phyloP scores from a whole-genome alignment of 2,888 invertebrate genomes.

The Drepana falcataria region DNA sequence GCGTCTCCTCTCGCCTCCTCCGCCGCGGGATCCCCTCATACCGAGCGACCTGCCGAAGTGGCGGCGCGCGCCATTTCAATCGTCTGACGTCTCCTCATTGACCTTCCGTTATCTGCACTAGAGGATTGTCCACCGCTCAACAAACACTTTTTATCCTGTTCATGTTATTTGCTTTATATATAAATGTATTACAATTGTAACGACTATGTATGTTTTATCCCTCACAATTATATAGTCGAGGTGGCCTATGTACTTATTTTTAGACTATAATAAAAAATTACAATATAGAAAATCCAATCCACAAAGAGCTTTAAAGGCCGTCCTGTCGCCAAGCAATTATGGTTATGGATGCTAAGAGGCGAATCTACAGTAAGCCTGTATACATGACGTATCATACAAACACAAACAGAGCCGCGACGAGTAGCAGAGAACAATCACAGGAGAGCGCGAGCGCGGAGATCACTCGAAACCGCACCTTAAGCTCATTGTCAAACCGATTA shows the following conservation, averaged over 20 bases:
- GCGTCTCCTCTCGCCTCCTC: conserved; percentile 17
- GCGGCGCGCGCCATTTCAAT: conserved; percentile 54
- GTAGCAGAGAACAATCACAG: conserved; percentile 68
- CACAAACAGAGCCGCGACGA: conserved; percentile 64
- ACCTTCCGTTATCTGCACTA: conserved; percentile 73
- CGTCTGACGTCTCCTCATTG: conserved; percentile 68
- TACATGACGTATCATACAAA: conserved; percentile 76
- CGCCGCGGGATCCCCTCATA: conserved; percentile 22
- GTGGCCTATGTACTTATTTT: too few relatives aligned
- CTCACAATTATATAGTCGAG: too few relatives aligned
- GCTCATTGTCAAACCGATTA: conserved; percentile 79
- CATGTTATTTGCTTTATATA: not conserved
- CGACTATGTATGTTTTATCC: not conserved
- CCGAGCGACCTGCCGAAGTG: conserved; percentile 46
- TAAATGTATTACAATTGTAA: not conserved
- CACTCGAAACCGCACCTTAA: conserved; percentile 79
- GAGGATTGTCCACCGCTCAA: conserved; percentile 48
- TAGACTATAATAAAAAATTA: conserved; percentile 14
- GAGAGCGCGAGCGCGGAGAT: conserved; percentile 63
- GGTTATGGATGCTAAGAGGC: conserved; percentile 74
- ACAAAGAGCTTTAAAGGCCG: conserved; percentile 61
- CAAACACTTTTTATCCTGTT: conserved; percentile 17
- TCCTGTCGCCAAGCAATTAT: conserved; percentile 72
- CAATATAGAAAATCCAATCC: conserved; percentile 45
- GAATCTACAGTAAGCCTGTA: conserved; percentile 74